Percentiles rank a stretch among this genome's conserved stretches.
These are phyloP conservation scores for Synanthedon andrenaeformis DNA, from an alignment of 2,888 invertebrate genomes.

Conservation along the genomic window DNA sequence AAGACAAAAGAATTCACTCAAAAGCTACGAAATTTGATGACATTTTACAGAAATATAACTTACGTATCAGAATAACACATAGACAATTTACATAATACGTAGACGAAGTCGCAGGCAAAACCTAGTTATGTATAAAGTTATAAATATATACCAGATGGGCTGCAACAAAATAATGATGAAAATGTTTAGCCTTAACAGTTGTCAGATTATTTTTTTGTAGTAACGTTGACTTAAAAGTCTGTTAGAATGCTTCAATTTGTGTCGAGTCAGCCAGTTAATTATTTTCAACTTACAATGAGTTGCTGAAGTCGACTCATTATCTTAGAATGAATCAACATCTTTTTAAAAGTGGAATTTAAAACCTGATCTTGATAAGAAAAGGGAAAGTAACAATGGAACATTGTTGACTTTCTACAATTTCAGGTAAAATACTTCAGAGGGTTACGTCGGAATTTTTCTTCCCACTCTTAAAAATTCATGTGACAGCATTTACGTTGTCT, in stretches of 20 bases:
- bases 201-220: constrained; percentile 12
- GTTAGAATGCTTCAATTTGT: constrained; percentile 28
- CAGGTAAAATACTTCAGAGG: neutral
- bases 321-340: constrained; percentile 8
- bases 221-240: constrained; percentile 28
- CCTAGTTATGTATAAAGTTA: too few species aligned
- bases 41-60: too few species aligned
- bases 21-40: too few species aligned
- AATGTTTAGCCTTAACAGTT: too few species aligned
- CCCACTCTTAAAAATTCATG: constrained; percentile 5
- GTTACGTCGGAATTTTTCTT: constrained; percentile 6
- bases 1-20: too few species aligned
- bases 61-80: too few species aligned
- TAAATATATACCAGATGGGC: too few species aligned
- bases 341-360: neutral
- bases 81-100: too few species aligned
- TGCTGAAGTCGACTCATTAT: constrained; percentile 29
- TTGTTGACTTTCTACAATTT: neutral
- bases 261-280: constrained; percentile 64
- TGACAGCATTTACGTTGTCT: neutral
- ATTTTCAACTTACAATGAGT: constrained; percentile 57
- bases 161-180: too few species aligned
- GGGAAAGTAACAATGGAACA: neutral
- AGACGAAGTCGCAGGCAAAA: too few species aligned
- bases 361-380: neutral